phyloP scores from a whole-genome alignment of 2,888 invertebrate genomes.

The Pollenia griseotomentosa region DNA sequence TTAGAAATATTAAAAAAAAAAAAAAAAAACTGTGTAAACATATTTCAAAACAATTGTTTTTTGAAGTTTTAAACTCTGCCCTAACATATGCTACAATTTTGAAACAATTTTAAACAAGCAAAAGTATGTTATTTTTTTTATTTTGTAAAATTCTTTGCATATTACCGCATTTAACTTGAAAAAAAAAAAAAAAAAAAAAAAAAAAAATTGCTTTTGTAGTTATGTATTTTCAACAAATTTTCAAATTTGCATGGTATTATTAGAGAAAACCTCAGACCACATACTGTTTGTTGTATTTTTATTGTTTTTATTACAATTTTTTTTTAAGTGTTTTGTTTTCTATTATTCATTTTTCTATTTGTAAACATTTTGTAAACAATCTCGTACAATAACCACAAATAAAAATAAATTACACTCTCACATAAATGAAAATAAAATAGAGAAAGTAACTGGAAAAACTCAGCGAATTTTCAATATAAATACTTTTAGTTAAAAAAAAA shows the following conservation, averaged over 20 bases:
- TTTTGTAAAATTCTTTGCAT: neutral
- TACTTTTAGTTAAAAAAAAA: slow-evolving; percentile 31
- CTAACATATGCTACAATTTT: slow-evolving; percentile 8
- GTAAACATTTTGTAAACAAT: slow-evolving; percentile 67
- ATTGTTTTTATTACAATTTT: neutral
- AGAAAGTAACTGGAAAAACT: neutral
- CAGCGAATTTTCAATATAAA: slow-evolving; percentile 10
- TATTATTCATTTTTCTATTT: slow-evolving; percentile 32
- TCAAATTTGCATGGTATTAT: slow-evolving; percentile 10
- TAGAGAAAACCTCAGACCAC: slow-evolving; percentile 42
- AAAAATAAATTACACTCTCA: slow-evolving; percentile 48
- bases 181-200: no score
- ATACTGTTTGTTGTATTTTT: slow-evolving; percentile 12
- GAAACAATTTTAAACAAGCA: neutral
- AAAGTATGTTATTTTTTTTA: neutral
- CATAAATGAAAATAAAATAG: slow-evolving; percentile 31
- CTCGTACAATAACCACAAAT: slow-evolving; percentile 60
- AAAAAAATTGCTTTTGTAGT: neutral
- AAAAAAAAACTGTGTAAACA: no score
- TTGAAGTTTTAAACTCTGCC: neutral
- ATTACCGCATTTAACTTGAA: neutral
- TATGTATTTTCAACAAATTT: neutral
- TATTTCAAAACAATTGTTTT: neutral
- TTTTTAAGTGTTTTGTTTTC: neutral
- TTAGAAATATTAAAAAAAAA: no score